phyloP scores from a whole-genome alignment of 1,140 invertebrate species.

The Polypedilum vanderplanki region DNA sequence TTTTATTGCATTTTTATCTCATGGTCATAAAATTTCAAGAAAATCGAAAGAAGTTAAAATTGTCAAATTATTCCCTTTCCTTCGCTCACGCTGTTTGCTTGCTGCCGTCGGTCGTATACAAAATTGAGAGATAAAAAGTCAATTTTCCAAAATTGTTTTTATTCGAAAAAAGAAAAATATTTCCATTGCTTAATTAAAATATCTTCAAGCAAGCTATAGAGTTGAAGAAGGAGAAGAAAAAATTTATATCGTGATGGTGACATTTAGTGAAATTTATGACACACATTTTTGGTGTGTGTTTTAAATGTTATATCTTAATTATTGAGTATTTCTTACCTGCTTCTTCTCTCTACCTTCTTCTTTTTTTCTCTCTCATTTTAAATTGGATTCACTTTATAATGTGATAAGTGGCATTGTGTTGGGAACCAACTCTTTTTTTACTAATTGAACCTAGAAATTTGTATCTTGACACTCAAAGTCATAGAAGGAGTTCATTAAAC shows the following conservation, averaged over 20 bases:
- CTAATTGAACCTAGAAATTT: slow-evolving; percentile 6
- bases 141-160: neutral
- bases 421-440: neutral
- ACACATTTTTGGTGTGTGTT: slow-evolving; percentile 23
- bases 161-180: neutral
- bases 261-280: slow-evolving; percentile 27
- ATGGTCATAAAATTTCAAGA: neutral
- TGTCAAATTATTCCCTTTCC: neutral
- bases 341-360: neutral
- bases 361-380: neutral
- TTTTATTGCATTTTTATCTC: neutral
- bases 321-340: slow-evolving; percentile 22
- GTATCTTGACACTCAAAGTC: neutral
- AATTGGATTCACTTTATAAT: neutral
- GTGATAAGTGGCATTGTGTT: neutral
- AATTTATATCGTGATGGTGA: neutral
- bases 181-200: neutral
- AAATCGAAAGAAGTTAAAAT: neutral
- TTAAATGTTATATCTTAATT: slow-evolving; percentile 25
- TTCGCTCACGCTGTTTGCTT: too few relatives aligned
- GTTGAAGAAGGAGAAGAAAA: neutral
- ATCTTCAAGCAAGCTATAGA: neutral
- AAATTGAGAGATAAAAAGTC: neutral
- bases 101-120: neutral
- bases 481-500: neutral